A percentile compares a stretch with the other conserved stretches of the same genome.
Evolutionary conservation across 2,888 invertebrate genomes (phyloP).

Genomic region (Cheilosia scutellata): DNA sequence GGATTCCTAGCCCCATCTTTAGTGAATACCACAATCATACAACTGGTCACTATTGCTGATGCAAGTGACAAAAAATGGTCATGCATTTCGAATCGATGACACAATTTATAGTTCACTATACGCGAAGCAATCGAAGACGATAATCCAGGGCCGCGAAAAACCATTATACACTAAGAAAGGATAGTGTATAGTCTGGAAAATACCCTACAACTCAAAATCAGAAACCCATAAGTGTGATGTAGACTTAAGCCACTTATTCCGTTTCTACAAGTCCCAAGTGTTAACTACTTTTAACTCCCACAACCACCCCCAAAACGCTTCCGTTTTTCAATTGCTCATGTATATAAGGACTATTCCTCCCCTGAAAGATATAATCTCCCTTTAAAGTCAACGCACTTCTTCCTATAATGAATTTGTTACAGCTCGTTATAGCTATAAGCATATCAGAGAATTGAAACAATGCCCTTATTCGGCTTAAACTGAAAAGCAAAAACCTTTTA

Average conservation of each 20-base stretch:
- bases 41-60: too few species aligned
- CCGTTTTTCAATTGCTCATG: neutral
- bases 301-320: neutral
- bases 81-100: too few species aligned
- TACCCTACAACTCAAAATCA: too few species aligned
- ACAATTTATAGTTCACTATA: too few species aligned
- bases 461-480: slow-evolving; percentile 18
- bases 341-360: neutral
- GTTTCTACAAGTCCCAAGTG: neutral
- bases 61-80: too few species aligned
- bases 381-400: neutral
- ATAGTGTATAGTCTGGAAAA: too few species aligned
- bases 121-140: too few species aligned
- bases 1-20: too few species aligned
- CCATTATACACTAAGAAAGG: too few species aligned
- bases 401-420: neutral
- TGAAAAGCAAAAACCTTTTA: slow-evolving; percentile 48
- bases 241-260: neutral
- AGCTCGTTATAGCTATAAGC: neutral
- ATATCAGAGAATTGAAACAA: slow-evolving; percentile 22
- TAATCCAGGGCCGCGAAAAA: too few species aligned
- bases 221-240: neutral
- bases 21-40: too few species aligned
- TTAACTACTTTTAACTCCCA: neutral
- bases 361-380: neutral